Evolutionary conservation across 2,797 vertebrate genomes (phyloP).

Genomic region (Megalops cyprinoides): DNA sequence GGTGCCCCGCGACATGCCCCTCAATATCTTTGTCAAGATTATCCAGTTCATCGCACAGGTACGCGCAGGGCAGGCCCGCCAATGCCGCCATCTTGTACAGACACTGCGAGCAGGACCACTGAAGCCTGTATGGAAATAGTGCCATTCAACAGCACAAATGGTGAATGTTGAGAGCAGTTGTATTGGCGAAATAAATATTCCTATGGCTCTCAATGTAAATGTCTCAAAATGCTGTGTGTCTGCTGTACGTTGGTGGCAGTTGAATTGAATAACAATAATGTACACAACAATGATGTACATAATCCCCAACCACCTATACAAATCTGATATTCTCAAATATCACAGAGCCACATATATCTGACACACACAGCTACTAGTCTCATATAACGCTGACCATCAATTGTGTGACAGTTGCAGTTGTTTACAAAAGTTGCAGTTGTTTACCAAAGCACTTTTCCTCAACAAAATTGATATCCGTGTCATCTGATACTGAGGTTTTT

Average conservation of each 20-base stretch:
- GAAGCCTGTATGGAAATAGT: not conserved
- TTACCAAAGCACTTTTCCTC: not conserved
- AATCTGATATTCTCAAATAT: not conserved
- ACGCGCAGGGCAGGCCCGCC: slow-evolving; percentile 35
- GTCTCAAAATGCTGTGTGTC: too few relatives aligned
- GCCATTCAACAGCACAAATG: not conserved
- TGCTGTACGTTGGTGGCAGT: too few relatives aligned
- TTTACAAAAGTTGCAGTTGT: not conserved
- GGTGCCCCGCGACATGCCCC: slow-evolving; percentile 97
- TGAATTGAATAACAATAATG: too few relatives aligned
- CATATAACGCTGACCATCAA: not conserved
- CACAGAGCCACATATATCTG: not conserved
- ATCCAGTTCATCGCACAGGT: slow-evolving; percentile 99
- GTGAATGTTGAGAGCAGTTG: too few relatives aligned
- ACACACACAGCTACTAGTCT: not conserved
- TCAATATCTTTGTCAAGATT: slow-evolving; percentile 99
- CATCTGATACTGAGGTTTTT: slow-evolving; percentile 10
- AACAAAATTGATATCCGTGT: not conserved
- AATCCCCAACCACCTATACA: too few relatives aligned
- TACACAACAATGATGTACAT: too few relatives aligned
- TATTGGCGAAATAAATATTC: too few relatives aligned
- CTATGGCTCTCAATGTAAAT: too few relatives aligned
- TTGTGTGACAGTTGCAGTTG: not conserved
- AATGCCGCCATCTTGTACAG: not conserved
- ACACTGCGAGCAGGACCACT: not conserved